Base-by-base conservation (phyloP, 2,113 vertebrate species). In the Clarias batrachus region DNA sequence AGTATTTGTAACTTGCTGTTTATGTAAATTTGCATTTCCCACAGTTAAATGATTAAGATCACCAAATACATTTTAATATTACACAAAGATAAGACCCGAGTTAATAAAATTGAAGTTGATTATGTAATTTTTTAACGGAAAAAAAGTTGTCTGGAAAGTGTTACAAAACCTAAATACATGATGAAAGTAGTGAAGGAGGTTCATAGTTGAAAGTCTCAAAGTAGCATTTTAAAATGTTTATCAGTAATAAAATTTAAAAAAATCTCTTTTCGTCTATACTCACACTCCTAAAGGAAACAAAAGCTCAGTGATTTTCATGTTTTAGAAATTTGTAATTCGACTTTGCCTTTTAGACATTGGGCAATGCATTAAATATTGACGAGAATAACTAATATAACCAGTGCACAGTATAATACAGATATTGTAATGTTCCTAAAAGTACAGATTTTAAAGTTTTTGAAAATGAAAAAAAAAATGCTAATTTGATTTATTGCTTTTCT, bases 401-500 rank as follows among this genome's bases (percentile, higher is more conserved):
- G 13, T 54, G 7, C 16, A 54, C 21, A 12, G 25, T 65, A 65
- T 65, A 65, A 65, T 65, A 65, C 13, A 66, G 16, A n/a, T 13
- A 2, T 54, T 12, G 8, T 48, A 74, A 9, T 41, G 2, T 66
- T 66, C 14, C 1, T 56, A 14, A 57, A 5, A n/a, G 12, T 76
- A 30, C 16, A 30, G 33, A 37, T 37, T 37, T 37, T 37, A 37
- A 37, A 37, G 33, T 37, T 37, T 37, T 37, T 37, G 33, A 37
- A 37, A 37, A 37, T 37, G 33, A 37, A 37, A 37, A 37, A 37
- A 3, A 2, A 52, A 4, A 37, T n/a, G 16, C 81, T 86, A 16
- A 66, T 78, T 27, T 76, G 37, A 27, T 77, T 57, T 84, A 33
- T 19, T 89, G 65, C 60, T 93, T 90, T 86, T 3, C 94, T 95